phyloP scores from a whole-genome alignment of 2,113 vertebrate species.

The Theropithecus gelada region DNA sequence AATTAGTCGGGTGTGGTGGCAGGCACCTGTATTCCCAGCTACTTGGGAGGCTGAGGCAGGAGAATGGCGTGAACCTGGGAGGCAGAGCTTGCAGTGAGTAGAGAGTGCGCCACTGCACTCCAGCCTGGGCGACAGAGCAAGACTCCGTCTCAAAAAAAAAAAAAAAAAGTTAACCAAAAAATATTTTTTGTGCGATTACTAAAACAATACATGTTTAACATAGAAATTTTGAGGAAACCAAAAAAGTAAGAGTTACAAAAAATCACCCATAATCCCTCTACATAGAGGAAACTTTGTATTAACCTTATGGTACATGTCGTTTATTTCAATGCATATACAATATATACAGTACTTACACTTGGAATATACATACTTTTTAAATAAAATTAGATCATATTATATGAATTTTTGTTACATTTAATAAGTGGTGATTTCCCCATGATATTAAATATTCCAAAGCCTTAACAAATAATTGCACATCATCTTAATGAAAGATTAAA shows the following conservation, averaged over 20 bases:
- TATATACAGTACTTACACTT: neutral
- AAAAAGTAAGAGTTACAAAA: neutral
- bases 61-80: no score
- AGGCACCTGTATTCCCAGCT: no score
- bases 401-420: neutral
- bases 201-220: neutral
- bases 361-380: neutral
- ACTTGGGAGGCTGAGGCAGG: no score
- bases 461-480: neutral
- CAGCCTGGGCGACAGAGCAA: no score
- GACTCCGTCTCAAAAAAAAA: no score
- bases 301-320: neutral
- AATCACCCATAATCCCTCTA: neutral
- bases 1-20: no score
- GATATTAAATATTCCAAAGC: neutral
- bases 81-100: no score
- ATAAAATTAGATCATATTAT: neutral
- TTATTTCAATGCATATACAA: neutral
- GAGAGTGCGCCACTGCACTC: no score
- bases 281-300: neutral
- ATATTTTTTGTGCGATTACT: neutral
- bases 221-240: neutral
- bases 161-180: neutral
- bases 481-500: neutral
- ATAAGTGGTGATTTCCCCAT: neutral